These are phyloP conservation scores for Lucinisca nassula DNA, from an alignment of 2,888 invertebrate species.

Conservation along the genomic window DNA sequence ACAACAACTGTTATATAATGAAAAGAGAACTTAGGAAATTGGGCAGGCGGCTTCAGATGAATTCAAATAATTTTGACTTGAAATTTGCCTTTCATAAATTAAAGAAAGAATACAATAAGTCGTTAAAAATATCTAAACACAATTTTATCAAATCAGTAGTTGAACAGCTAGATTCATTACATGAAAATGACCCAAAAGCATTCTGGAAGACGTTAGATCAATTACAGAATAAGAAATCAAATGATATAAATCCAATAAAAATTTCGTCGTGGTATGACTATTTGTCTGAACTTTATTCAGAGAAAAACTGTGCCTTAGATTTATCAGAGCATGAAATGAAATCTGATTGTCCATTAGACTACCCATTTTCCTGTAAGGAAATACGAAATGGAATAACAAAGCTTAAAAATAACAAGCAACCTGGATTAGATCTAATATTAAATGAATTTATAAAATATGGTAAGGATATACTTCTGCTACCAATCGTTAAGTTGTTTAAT, in stretches of 20 bases:
- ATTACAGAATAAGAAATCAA: background rate
- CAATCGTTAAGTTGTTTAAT: background rate
- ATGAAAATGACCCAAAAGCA: background rate
- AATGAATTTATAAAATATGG: constrained; percentile 6
- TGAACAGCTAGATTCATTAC: background rate
- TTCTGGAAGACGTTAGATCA: background rate
- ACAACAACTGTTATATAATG: background rate
- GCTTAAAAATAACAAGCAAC: background rate
- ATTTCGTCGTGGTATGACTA: background rate
- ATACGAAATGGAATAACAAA: background rate
- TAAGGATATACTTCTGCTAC: background rate
- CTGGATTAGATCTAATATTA: background rate
- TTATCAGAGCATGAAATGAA: background rate
- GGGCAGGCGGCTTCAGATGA: background rate
- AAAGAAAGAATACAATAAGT: background rate
- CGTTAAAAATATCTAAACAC: background rate
- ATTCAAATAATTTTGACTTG: background rate
- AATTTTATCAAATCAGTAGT: background rate
- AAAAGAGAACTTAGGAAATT: background rate
- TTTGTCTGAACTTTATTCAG: background rate
- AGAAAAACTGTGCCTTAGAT: background rate
- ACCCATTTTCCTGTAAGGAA: background rate
- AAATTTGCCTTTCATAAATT: background rate
- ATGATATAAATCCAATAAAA: background rate
- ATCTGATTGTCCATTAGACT: background rate